These are phyloP conservation scores for Zaprionus kolodkinae DNA, from an alignment of 1,140 invertebrate species.

Conservation along the genomic window DNA sequence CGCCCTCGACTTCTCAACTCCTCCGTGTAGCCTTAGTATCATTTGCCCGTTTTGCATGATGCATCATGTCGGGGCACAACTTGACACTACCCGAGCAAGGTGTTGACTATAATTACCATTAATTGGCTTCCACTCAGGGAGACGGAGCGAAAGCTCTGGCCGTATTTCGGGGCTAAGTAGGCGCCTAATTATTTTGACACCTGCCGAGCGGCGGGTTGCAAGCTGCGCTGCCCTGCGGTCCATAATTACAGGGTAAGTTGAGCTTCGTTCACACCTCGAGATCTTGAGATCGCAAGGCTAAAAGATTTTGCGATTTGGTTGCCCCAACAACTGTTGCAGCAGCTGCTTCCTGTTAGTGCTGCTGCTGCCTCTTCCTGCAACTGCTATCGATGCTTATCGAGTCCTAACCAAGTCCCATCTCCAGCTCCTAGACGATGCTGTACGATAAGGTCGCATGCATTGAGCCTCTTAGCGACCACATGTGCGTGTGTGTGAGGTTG, in stretches of 20 bases:
- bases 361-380: constrained; percentile 55
- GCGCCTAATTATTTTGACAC: constrained; percentile 83
- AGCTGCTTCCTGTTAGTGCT: constrained; percentile 49
- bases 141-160: constrained; percentile 36
- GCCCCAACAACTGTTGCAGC: constrained; percentile 31
- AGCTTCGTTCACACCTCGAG: constrained; percentile 54
- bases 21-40: constrained; percentile 57
- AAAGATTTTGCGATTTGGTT: constrained; percentile 49
- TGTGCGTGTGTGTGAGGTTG: not conserved
- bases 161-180: constrained; percentile 53
- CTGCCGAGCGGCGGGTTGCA: constrained; percentile 48
- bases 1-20: not conserved
- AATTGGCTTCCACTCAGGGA: constrained; percentile 48
- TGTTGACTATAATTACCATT: constrained; percentile 80
- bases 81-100: constrained; percentile 77
- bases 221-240: constrained; percentile 23
- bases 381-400: constrained; percentile 59
- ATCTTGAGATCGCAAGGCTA: constrained; percentile 45
- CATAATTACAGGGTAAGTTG: constrained; percentile 71
- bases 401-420: constrained; percentile 52
- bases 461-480: constrained; percentile 47
- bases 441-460: constrained; percentile 56
- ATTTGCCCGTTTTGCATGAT: constrained; percentile 78
- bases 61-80: constrained; percentile 62
- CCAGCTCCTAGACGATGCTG: constrained; percentile 33